phyloP scores from a whole-genome alignment of 2,113 vertebrate species.

The Ondatra zibethicus region DNA sequence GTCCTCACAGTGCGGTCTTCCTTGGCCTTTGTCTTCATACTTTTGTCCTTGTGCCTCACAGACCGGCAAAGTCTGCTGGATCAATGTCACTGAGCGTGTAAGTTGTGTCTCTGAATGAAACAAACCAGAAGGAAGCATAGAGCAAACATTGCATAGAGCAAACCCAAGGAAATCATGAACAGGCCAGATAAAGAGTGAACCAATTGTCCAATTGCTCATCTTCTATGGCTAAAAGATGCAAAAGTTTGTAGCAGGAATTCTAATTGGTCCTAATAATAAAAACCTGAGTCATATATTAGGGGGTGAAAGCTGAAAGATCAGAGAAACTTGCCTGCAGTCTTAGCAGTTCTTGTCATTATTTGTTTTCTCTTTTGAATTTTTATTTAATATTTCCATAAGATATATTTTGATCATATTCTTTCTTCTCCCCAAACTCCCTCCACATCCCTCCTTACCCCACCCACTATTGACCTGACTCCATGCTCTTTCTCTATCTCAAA shows the following conservation, averaged over 20 bases:
- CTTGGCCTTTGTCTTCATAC: not conserved
- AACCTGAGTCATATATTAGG: too few species aligned
- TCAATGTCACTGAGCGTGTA: not conserved
- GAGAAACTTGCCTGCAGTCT: not conserved
- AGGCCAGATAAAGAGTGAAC: not conserved
- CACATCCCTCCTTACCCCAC: not conserved
- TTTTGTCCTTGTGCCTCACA: not conserved
- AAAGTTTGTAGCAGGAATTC: not conserved
- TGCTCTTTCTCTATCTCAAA: not conserved
- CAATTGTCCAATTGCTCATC: not conserved
- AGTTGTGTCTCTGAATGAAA: not conserved
- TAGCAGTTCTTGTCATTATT: not conserved
- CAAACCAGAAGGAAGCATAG: not conserved
- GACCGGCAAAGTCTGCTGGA: not conserved
- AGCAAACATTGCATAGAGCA: not conserved
- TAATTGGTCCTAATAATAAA: too few species aligned
- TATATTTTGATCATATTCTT: not conserved
- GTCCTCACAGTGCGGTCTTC: not conserved
- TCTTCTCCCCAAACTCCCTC: not conserved
- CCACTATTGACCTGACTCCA: not conserved
- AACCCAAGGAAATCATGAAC: not conserved
- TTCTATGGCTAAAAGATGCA: not conserved
- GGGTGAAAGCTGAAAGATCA: too few species aligned
- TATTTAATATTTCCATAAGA: not conserved
- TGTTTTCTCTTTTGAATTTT: not conserved